Base-by-base conservation (phyloP, 2,797 vertebrate genomes). In the Malurus splendens region DNA sequence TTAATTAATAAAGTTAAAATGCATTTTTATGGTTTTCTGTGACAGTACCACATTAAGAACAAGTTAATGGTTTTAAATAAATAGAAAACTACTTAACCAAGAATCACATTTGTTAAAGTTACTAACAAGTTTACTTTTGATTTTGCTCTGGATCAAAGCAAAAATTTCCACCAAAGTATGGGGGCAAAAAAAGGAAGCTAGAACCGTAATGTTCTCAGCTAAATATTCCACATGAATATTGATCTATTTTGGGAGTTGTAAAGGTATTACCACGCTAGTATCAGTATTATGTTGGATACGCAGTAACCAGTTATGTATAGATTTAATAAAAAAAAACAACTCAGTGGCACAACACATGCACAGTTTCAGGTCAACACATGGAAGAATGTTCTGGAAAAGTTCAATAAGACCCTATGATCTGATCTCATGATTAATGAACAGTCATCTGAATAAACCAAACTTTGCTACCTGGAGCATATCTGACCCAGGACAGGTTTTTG, bases 231-330 rank as follows among this genome's bases (percentile, higher is more conserved):
- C 9, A 5, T 16, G 5, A 75, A 24, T 71, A 71, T 50, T 1
- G 2, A 41, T 73, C 39, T 91, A 14, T 5, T 57, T 50, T 5
- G 45, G 27, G 32, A 76, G 28, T 24, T 18, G 11, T 55, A 82
- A 85, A 52, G 1, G 5, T 51, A 30, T 62, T 80, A n/a, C 22
- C 28, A 32, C 17, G 39, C 13, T 14, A 47, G 12, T 32, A 18
- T 39, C 47, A 47, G 7, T 61, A 27, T 7, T 74, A 4, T 18
- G 9, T 18, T 47, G 8, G 8, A 8, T 54, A 2, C 5, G n/a
- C 3, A 62, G 12, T 51, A 73, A 66, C 8, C 20, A 62, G 4
- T 12, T 32, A 47, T 1, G 0, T 10, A 16, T 1, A 19, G 22
- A 50, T 54, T 59, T 55, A 59, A 55, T 18, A 2, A 1, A 42